phyloP scores from a whole-genome alignment of 2,888 invertebrate species.

The Polia nebulosa region DNA sequence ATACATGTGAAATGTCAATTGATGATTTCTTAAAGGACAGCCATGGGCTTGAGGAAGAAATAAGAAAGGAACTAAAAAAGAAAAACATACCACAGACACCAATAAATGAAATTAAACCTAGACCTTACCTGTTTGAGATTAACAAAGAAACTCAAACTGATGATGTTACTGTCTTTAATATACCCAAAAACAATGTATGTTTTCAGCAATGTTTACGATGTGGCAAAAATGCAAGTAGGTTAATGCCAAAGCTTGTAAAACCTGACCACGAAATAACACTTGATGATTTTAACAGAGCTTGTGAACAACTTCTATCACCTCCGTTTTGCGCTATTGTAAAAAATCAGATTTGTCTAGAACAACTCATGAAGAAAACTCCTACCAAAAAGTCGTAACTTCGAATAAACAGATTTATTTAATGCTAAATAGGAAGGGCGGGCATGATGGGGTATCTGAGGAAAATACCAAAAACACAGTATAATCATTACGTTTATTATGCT shows the following conservation, averaged over 20 bases:
- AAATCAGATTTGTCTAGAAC: slow-evolving; percentile 14
- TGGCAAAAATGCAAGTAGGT: slow-evolving; percentile 21
- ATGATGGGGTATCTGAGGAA: no score
- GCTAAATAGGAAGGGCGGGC: neutral
- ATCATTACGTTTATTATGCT: no score
- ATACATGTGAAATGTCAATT: slow-evolving; percentile 8
- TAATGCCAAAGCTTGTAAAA: neutral
- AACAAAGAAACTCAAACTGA: slow-evolving; percentile 27
- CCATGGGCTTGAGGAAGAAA: slow-evolving; percentile 5
- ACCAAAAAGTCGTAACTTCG: neutral
- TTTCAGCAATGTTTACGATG: slow-evolving; percentile 37
- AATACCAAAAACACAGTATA: no score
- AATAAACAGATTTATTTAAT: neutral
- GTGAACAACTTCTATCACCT: slow-evolving; percentile 24
- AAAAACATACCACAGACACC: slow-evolving; percentile 8
- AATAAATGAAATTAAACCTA: neutral
- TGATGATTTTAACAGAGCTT: slow-evolving; percentile 16
- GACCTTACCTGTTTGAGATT: neutral
- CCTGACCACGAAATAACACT: neutral
- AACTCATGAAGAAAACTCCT: neutral
- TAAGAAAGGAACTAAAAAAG: neutral
- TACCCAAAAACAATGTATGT: slow-evolving; percentile 22
- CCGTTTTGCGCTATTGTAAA: slow-evolving; percentile 24
- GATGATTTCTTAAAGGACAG: neutral
- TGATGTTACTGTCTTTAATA: neutral